A percentile compares a stretch with the other conserved stretches of the same genome.
These are phyloP conservation scores for Salticus scenicus DNA, from an alignment of 2,888 invertebrate species.

Conservation along the genomic window DNA sequence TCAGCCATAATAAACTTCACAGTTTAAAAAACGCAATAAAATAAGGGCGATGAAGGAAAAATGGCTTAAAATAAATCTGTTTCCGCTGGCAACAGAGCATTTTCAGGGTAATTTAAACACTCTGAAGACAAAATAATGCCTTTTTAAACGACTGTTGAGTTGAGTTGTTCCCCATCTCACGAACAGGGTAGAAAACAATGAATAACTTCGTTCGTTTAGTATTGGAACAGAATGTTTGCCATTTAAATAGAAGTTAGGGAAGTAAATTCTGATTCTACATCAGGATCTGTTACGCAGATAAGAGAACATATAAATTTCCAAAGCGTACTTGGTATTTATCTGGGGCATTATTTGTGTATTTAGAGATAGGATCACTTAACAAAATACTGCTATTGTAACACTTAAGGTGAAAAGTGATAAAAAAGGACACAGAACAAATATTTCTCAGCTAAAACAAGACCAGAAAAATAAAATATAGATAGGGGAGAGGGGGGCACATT, in stretches of 20 bases:
- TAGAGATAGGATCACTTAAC: too few species aligned
- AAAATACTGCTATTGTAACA: too few species aligned
- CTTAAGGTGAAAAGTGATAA: too few species aligned
- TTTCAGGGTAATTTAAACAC: slow-evolving; percentile 11
- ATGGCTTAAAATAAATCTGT: slow-evolving; percentile 7
- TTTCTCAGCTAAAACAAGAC: too few species aligned
- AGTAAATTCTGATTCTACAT: neutral
- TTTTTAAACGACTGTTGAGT: slow-evolving; percentile 52
- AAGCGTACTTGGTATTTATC: neutral
- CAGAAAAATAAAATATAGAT: too few species aligned
- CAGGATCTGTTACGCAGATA: neutral
- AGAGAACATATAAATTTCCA: neutral
- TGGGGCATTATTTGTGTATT: neutral
- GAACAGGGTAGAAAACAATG: slow-evolving; percentile 2
- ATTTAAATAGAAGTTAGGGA: neutral
- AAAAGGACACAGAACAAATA: too few species aligned
- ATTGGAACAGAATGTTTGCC: neutral
- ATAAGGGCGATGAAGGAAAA: neutral
- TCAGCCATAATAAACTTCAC: neutral
- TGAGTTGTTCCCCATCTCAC: neutral
- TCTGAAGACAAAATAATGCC: slow-evolving; percentile 39
- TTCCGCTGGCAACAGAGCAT: neutral
- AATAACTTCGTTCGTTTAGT: neutral
- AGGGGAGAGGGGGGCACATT: too few species aligned
- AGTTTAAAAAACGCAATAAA: slow-evolving; percentile 3